Evolutionary conservation across 2,797 vertebrate genomes (phyloP), one percentile per base, ranked within the genome.

Genomic region (Morus bassanus): DNA sequence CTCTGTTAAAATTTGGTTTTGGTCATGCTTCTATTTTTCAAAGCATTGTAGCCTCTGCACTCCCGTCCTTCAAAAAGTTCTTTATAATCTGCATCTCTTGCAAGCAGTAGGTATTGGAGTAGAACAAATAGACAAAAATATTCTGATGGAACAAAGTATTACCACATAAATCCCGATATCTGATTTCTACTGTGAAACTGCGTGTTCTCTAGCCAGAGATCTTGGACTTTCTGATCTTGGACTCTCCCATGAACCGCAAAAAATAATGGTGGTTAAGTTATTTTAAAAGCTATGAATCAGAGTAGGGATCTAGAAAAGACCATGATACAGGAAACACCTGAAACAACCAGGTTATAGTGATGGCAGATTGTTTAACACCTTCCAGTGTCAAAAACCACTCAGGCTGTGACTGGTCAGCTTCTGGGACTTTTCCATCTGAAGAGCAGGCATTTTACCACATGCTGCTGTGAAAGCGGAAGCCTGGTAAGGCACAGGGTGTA

Each of bases 61-160:
- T 41, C 96, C 93, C 69, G 24, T 85, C 81, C 61, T 81, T 94
- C 65, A 97, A 82, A 57, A 97, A 97, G 28, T 87, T 88, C 53
- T 94, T 97, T 61, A 89, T 24, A 19, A 43, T 82, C 69, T 95
- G 67, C 73, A 96, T 53, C 60, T 39, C 91, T 76, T 86, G 56
- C 51, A 88, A 86, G 56, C 9, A 45, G 43, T 45, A 45, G 18
- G 43, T 43, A 0, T 65, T 98, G 73, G 63, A 92, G 61, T 24
- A 84, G 78, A 56, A 72, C 87, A 79, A 86, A 50, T 31, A 60
- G 45, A 81, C 30, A 70, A 67, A 89, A 46, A 31, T 27, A 31
- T 54, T 74, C 57, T 64, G 41, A 18, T n/a, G 74, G 69, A 84
- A 48, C 0, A 0, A 57, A 53, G 3, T 27, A 61, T 72, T 57